phyloP scores from a whole-genome alignment of 1,140 invertebrate species.

The Drosophila arizonae region DNA sequence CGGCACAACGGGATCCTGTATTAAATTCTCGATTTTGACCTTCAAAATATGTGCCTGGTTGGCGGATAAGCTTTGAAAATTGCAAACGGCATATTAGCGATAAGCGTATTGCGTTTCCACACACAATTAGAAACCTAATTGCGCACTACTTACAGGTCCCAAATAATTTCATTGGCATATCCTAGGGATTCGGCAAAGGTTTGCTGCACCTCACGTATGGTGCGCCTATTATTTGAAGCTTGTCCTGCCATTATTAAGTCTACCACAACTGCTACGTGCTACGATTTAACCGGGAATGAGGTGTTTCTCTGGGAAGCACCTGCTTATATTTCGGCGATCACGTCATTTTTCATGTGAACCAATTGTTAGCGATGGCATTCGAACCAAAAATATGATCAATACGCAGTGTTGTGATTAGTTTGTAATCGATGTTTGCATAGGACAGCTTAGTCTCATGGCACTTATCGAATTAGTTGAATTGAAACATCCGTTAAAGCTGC shows the following conservation, averaged over 20 bases:
- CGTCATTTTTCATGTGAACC: neutral
- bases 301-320: constrained; percentile 3
- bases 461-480: neutral
- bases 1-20: constrained; percentile 21
- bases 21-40: constrained; percentile 40
- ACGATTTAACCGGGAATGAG: neutral
- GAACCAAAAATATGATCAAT: neutral
- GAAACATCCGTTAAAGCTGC: neutral
- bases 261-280: neutral
- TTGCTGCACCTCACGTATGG: constrained; percentile 57
- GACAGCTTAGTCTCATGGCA: neutral
- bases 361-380: neutral
- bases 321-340: neutral
- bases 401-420: neutral
- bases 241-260: constrained; percentile 16
- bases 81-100: neutral
- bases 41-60: constrained; percentile 29
- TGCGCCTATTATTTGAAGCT: constrained; percentile 14
- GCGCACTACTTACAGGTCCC: constrained; percentile 73
- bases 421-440: neutral
- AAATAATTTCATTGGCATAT: constrained; percentile 53
- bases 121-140: neutral
- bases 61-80: constrained; percentile 37
- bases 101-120: neutral
- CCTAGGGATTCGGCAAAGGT: constrained; percentile 55